Evolutionary conservation across 2,113 vertebrate genomes (phyloP), one percentile per base, ranked within the genome.

Genomic region (Psittacula cyanocephala): DNA sequence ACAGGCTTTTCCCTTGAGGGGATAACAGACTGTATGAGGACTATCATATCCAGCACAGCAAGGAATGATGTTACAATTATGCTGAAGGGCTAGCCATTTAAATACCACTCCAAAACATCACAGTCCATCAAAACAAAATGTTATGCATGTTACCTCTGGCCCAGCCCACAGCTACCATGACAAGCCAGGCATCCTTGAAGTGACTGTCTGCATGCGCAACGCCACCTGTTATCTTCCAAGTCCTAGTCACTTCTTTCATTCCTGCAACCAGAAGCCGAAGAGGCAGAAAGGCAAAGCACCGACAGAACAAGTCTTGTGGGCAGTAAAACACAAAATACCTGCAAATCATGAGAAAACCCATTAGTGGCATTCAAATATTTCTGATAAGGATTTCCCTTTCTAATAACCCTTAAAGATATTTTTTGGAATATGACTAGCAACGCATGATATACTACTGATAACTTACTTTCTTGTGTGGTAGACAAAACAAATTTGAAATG

Each of bases 291-390:
- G 98, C 97, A 29, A 98, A 97, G 77, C 97, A 98, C 55, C 88
- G 97, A 96, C 96, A 99, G 96, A 98, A 97, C 65, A 98, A 67
- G 93, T 99, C 99, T 94, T 89, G 96, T 72, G 99, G 99, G 93
- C 98, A 99, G 95, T 99, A 99, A 98, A 99, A 99, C 93, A 98
- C 88, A 37, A 99, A 94, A 94, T 99, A 99, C 99, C 99, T 99
- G 96, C 97, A 98, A 91, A 96, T 43, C 41, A 96, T 12, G 17
- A 86, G 28, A 91, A 84, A 91, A 67, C 4, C 4, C 22, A 37
- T 81, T 27, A 90, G 52, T 11, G 50, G 22, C 27, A 44, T 35
- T 46, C 35, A 29, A 50, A 71, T 41, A 23, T 9, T 63, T 91
- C 86, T 57, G 28, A 35, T 78, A 35, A 24, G 10, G 5, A 91